Percentiles rank a stretch among this genome's conserved stretches.
phyloP scores from a whole-genome alignment of 2,113 vertebrate genomes.

The Cathartes aura region DNA sequence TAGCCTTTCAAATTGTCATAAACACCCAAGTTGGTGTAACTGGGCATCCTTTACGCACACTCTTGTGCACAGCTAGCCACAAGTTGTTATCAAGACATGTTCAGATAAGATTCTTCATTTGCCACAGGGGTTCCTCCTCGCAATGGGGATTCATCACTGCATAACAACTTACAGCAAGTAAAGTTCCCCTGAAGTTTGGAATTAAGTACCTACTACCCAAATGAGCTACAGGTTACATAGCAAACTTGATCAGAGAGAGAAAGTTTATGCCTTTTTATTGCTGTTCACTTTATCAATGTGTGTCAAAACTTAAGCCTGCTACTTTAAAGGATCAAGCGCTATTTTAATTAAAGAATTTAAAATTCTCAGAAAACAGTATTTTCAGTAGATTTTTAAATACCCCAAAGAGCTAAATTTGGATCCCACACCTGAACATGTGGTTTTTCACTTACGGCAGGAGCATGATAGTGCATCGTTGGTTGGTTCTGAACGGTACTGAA shows the following conservation, averaged over 20 bases:
- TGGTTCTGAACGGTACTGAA: not conserved
- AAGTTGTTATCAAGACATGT: not conserved
- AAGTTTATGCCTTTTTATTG: not conserved
- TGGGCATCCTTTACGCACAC: accelerated
- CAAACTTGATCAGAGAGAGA: not conserved
- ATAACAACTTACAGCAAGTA: not conserved
- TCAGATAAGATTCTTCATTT: not conserved
- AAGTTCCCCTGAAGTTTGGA: not conserved
- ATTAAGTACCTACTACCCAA: not conserved
- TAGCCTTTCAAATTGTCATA: not conserved
- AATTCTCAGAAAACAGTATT: not conserved
- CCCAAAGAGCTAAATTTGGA: not conserved
- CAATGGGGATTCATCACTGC: not conserved
- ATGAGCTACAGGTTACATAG: not conserved
- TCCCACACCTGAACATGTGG: not conserved
- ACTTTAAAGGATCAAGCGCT: not conserved
- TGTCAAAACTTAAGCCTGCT: not conserved
- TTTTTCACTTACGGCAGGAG: not conserved
- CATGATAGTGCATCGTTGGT: not conserved
- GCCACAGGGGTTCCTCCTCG: not conserved
- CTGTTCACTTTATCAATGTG: not conserved
- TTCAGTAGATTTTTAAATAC: not conserved
- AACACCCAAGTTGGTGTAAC: accelerated
- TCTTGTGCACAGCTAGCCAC: not conserved
- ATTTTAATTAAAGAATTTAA: not conserved